Conservation (phyloP, 2,888 invertebrate genomes). For the Tipula unca region DNA sequence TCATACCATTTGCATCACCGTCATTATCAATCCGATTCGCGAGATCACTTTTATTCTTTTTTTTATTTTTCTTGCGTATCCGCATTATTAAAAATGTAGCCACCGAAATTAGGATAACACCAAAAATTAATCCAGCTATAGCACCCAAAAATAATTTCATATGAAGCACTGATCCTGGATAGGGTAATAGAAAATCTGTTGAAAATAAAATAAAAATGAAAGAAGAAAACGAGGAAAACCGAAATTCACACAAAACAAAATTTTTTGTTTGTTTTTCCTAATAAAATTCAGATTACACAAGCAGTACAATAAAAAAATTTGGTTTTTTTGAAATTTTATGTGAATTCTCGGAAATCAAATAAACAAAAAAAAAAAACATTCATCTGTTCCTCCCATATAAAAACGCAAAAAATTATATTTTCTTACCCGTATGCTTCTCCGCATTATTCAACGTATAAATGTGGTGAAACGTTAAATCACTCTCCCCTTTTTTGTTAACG, state of each 20-base stretch:
- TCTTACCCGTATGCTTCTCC: constrained; percentile 24
- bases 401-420: background rate
- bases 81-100: constrained; percentile 17
- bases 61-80: background rate
- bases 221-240: constrained; percentile 14
- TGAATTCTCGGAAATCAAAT: background rate
- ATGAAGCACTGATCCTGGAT: constrained; percentile 20
- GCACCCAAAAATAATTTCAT: constrained; percentile 23
- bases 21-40: background rate
- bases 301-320: background rate
- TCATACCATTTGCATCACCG: background rate
- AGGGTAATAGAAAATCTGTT: constrained; percentile 21
- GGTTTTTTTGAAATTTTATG: background rate
- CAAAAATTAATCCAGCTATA: constrained; percentile 21
- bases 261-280: background rate
- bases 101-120: constrained; percentile 19
- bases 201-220: constrained; percentile 18
- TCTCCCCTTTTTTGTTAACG: constrained; percentile 23
- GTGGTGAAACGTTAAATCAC: constrained; percentile 20
- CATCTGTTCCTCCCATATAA: background rate
- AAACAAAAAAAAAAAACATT: background rate
- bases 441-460: constrained; percentile 24
- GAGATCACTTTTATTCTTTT: background rate
- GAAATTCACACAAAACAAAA: background rate
- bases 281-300: background rate